These are phyloP conservation scores for Meliscaeva auricollis DNA, from an alignment of 2,888 invertebrate species.

Conservation along the genomic window DNA sequence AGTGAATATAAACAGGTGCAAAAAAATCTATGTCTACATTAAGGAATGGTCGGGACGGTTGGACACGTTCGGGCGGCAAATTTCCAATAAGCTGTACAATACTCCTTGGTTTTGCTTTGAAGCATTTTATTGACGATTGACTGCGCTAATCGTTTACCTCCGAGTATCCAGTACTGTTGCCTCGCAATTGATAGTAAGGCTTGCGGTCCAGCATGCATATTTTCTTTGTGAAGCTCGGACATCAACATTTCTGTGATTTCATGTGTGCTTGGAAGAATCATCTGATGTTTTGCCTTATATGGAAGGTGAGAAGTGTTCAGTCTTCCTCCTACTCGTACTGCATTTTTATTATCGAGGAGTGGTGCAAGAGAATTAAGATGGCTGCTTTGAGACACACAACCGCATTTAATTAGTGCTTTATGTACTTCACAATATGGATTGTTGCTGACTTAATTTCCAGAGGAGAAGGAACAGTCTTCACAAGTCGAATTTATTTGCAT, in stretches of 20 bases:
- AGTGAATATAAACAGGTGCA: conserved; percentile 1
- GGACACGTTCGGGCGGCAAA: conserved; percentile 3
- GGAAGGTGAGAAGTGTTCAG: conserved; percentile 5
- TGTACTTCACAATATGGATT: too few relatives aligned
- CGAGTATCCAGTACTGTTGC: too few relatives aligned
- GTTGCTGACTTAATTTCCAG: too few relatives aligned
- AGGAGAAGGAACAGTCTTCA: too few relatives aligned
- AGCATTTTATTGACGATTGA: not conserved
- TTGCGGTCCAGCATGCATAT: conserved; percentile 10
- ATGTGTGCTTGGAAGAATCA: conserved; percentile 16
- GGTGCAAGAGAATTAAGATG: not conserved
- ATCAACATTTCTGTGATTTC: not conserved
- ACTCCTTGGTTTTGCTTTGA: conserved; percentile 9
- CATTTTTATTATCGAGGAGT: conserved; percentile 10
- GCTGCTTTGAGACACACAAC: conserved; percentile 13
- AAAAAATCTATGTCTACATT: conserved; percentile 4
- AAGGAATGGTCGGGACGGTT: conserved; percentile 14
- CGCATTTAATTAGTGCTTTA: not conserved
- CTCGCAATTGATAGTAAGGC: not conserved
- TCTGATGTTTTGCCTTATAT: conserved; percentile 25
- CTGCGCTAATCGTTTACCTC: too few relatives aligned
- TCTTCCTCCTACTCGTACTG: conserved; percentile 11
- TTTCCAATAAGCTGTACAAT: conserved; percentile 14
- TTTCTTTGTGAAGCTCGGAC: conserved; percentile 3
- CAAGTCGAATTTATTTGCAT: too few relatives aligned